These are phyloP conservation scores for Carcina quercana DNA, from an alignment of 2,888 invertebrate species.

Conservation along the genomic window DNA sequence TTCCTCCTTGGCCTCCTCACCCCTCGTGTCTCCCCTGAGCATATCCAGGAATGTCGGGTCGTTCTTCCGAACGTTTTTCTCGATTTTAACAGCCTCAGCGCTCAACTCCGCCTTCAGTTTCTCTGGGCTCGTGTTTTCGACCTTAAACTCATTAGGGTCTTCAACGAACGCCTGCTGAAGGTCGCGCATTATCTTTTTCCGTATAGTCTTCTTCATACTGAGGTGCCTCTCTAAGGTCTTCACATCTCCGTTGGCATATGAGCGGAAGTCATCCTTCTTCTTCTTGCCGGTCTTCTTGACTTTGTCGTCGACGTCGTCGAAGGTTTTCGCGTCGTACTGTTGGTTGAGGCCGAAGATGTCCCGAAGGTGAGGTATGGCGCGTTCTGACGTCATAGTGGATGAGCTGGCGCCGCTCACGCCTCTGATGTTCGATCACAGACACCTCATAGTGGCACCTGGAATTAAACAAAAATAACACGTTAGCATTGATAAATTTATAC, in stretches of 20 bases:
- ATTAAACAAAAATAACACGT: constrained; percentile 40
- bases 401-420: constrained; percentile 35
- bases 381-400: constrained; percentile 78
- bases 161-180: constrained; percentile 84
- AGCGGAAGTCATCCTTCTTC: constrained; percentile 81
- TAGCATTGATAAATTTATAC: too few species aligned
- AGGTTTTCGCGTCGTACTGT: constrained; percentile 62
- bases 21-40: constrained; percentile 75
- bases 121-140: constrained; percentile 80
- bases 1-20: constrained; percentile 58
- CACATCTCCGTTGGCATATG: constrained; percentile 78
- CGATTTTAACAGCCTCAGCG: constrained; percentile 79
- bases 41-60: constrained; percentile 81
- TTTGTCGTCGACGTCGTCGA: constrained; percentile 59
- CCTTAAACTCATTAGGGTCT: constrained; percentile 82
- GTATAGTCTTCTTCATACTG: constrained; percentile 90
- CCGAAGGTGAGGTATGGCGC: constrained; percentile 84
- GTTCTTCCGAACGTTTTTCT: constrained; percentile 64
- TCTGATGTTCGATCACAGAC: constrained; percentile 38
- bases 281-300: constrained; percentile 73
- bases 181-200: constrained; percentile 90
- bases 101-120: constrained; percentile 80
- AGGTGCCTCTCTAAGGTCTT: constrained; percentile 86
- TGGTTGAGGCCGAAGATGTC: constrained; percentile 81
- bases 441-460: constrained; percentile 63